A percentile compares a stretch with the other conserved stretches of the same genome.
phyloP scores from a whole-genome alignment of 2,797 vertebrate species.

The Chelmon rostratus region DNA sequence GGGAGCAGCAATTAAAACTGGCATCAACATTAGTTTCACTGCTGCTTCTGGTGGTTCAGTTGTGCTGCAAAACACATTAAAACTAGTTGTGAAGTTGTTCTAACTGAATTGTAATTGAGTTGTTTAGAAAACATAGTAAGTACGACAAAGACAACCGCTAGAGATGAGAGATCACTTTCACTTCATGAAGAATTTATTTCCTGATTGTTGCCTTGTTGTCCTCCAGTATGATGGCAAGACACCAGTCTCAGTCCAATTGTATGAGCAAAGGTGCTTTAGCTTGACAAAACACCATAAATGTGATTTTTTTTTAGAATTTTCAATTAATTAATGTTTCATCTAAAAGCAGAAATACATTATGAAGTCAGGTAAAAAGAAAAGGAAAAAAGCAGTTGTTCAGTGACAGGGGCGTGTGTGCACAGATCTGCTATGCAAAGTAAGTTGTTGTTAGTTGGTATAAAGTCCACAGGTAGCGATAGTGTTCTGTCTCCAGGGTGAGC shows the following conservation, averaged over 20 bases:
- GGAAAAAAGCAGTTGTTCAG: background rate
- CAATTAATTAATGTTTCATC: background rate
- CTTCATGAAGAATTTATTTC: constrained; percentile 45
- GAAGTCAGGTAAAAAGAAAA: background rate
- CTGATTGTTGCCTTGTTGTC: constrained; percentile 12
- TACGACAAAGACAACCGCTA: constrained; percentile 20
- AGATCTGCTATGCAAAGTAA: constrained; percentile 37
- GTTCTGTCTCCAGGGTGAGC: constrained; percentile 40
- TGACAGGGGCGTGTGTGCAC: background rate
- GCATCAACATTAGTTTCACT: constrained; percentile 13
- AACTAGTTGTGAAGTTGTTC: constrained; percentile 7
- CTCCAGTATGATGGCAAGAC: background rate
- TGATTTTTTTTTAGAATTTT: too few species aligned
- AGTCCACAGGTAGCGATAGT: constrained; percentile 9
- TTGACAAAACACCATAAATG: background rate
- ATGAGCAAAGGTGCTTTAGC: background rate
- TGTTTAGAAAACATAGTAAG: constrained; percentile 24
- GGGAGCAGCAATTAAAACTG: constrained; percentile 36
- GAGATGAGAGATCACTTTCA: constrained; percentile 55
- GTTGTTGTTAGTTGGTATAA: constrained; percentile 15
- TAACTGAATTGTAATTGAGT: constrained; percentile 10
- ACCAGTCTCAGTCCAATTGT: background rate
- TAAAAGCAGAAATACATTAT: constrained; percentile 4
- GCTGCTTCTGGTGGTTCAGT: constrained; percentile 6
- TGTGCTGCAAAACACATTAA: background rate